phyloP scores from a whole-genome alignment of 2,888 invertebrate species.

The Ctena decussata region DNA sequence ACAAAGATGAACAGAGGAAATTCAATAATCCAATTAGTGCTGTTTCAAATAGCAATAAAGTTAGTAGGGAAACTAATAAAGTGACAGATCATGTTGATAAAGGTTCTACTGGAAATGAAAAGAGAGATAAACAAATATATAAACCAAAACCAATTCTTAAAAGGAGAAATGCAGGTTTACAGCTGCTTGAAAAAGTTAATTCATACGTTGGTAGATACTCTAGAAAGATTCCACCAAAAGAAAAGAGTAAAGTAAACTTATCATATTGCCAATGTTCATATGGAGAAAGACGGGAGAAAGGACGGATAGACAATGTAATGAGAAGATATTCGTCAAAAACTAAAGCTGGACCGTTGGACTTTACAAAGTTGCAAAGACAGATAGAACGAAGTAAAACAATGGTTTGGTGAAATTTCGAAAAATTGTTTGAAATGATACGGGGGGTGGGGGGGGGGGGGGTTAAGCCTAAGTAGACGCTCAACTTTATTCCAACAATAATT shows the following conservation, averaged over 20 bases:
- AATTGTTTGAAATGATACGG: no score
- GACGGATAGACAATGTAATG: slow-evolving; percentile 48
- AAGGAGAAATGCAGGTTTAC: neutral
- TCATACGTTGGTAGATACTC: neutral
- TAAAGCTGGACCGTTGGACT: slow-evolving; percentile 57
- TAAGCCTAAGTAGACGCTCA: no score
- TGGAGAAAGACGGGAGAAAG: slow-evolving; percentile 52
- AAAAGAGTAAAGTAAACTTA: neutral
- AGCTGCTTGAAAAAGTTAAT: neutral
- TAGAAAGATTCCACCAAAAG: neutral
- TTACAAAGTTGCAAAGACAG: slow-evolving; percentile 56
- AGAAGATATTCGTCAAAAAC: slow-evolving; percentile 52
- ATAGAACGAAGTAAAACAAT: slow-evolving; percentile 36
- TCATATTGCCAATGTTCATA: slow-evolving; percentile 64
- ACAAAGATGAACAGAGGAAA: neutral
- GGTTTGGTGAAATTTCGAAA: no score
- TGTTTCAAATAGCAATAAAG: no score
- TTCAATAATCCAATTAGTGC: neutral
- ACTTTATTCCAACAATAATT: no score
- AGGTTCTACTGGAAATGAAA: neutral
- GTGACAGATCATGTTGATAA: neutral
- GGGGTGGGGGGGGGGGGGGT: no score
- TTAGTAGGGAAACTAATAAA: neutral
- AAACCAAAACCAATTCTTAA: neutral
- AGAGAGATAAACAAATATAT: neutral